Percentiles rank a stretch among this genome's conserved stretches.
phyloP scores from a whole-genome alignment of 1,140 invertebrate species.

The Eufriesea mexicana region DNA sequence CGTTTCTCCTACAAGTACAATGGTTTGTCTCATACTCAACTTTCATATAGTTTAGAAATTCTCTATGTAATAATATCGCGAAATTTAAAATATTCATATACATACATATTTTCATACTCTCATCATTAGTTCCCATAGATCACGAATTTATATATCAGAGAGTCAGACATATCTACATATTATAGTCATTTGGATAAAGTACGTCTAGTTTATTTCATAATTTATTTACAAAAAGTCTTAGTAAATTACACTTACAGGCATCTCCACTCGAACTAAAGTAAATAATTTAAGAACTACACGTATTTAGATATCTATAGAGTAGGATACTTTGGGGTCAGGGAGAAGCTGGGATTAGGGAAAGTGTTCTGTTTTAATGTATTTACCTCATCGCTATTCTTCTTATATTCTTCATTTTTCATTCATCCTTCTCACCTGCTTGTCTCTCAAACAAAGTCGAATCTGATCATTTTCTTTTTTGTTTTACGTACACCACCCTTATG shows the following conservation, averaged over 20 bases:
- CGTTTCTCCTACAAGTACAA: conserved; percentile 48
- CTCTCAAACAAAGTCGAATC: conserved; percentile 36
- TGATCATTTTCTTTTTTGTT: conserved; percentile 47
- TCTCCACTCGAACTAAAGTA: conserved; percentile 83
- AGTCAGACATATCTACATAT: conserved; percentile 40
- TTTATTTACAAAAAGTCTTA: conserved; percentile 83
- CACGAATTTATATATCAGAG: conserved; percentile 10
- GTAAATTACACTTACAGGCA: conserved; percentile 83
- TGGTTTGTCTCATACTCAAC: conserved; percentile 29
- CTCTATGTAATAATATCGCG: conserved; percentile 23
- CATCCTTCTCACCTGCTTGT: conserved; percentile 39
- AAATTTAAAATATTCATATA: conserved; percentile 36
- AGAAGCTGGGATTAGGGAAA: conserved; percentile 79
- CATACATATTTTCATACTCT: conserved; percentile 45
- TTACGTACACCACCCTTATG: conserved; percentile 26
- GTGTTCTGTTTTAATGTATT: conserved; percentile 72
- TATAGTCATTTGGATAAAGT: conserved; percentile 79
- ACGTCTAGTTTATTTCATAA: conserved; percentile 83
- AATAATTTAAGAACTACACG: conserved; percentile 82
- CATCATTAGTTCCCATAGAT: conserved; percentile 39
- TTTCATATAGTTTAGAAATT: conserved; percentile 40
- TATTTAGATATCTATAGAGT: conserved; percentile 82
- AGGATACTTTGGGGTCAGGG: conserved; percentile 81
- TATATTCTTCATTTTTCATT: conserved; percentile 12
- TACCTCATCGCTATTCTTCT: conserved; percentile 18